These are phyloP conservation scores for Montifringilla adamsi DNA, from an alignment of 2,113 vertebrate genomes.

Conservation along the genomic window DNA sequence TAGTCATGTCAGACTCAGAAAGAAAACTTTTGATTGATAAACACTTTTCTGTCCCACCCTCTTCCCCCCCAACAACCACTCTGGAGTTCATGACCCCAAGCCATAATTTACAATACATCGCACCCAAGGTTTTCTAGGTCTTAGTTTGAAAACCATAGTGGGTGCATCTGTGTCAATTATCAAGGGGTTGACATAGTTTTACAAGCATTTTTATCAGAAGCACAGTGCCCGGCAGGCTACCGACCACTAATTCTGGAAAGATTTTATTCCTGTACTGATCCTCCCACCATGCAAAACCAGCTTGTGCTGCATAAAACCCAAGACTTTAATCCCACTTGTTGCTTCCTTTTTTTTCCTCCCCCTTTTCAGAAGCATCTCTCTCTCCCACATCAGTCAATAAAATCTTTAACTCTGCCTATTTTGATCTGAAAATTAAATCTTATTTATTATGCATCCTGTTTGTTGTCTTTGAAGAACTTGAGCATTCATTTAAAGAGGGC, in stretches of 20 bases:
- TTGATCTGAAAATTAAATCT: conserved; percentile 83
- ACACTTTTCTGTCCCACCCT: conserved; percentile 56
- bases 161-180: conserved; percentile 84
- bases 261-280: conserved; percentile 79
- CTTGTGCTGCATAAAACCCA: conserved; percentile 76
- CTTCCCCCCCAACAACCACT: conserved; percentile 1
- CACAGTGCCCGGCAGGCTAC: conserved; percentile 71
- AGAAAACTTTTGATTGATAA: conserved; percentile 74
- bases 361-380: conserved; percentile 78
- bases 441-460: conserved; percentile 92
- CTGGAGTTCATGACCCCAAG: conserved; percentile 85
- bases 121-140: conserved; percentile 76
- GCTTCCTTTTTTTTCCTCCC: conserved; percentile 71
- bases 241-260: conserved; percentile 73
- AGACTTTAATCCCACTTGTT: conserved; percentile 88
- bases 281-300: conserved; percentile 75
- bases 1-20: conserved; percentile 80
- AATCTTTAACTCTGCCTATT: conserved; percentile 82
- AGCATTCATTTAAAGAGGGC: conserved; percentile 93
- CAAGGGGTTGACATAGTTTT: conserved; percentile 77
- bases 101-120: conserved; percentile 79
- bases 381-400: conserved; percentile 77
- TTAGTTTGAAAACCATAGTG: conserved; percentile 79
- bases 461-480: conserved; percentile 91
- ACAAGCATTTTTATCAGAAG: conserved; percentile 79